Evolutionary conservation across 2,888 invertebrate species (phyloP).

Genomic region (Drosophila colorata): DNA sequence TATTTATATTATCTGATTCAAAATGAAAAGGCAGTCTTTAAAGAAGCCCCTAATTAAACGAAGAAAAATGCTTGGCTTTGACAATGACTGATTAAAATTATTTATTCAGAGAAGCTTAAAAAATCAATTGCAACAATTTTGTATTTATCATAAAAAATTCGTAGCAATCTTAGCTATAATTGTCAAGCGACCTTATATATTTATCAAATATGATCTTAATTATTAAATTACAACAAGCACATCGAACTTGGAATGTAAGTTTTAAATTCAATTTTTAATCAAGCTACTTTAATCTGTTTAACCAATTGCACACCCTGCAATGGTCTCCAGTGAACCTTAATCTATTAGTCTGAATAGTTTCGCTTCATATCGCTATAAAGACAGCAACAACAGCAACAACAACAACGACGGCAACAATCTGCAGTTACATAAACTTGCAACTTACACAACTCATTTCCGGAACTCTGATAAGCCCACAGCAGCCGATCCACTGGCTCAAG

Average conservation of each 20-base stretch:
- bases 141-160: too few relatives aligned
- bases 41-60: too few relatives aligned
- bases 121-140: too few relatives aligned
- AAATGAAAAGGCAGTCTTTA: too few relatives aligned
- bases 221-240: not conserved
- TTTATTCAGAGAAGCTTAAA: too few relatives aligned
- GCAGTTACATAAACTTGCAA: constrained; percentile 66
- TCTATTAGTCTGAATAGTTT: constrained; percentile 43
- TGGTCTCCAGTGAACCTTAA: constrained; percentile 12
- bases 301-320: not conserved
- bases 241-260: not conserved
- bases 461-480: constrained; percentile 60
- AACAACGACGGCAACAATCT: constrained; percentile 10
- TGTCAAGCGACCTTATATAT: too few relatives aligned
- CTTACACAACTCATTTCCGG: constrained; percentile 78
- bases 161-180: too few relatives aligned
- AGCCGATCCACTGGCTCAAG: constrained; percentile 22
- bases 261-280: not conserved
- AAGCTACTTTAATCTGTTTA: not conserved
- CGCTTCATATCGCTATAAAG: constrained; percentile 20
- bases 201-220: not conserved
- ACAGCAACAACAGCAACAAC: constrained; percentile 7
- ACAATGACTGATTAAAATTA: too few relatives aligned
- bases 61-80: too few relatives aligned
- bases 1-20: too few relatives aligned